Evolutionary conservation across 2,888 invertebrate genomes (phyloP).

Genomic region (Isoperla grammatica): DNA sequence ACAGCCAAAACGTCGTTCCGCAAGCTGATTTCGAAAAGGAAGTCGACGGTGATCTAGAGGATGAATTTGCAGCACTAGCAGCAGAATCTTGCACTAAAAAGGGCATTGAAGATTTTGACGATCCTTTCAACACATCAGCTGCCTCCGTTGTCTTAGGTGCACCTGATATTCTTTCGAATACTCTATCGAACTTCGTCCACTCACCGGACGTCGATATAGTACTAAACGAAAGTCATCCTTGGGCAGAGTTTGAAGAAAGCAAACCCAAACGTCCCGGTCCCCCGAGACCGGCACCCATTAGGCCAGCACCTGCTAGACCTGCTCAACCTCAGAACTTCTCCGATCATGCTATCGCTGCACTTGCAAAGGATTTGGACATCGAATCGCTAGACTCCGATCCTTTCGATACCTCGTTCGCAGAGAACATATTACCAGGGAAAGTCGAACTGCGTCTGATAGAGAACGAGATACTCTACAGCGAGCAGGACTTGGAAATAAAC

Average conservation of each 20-base stretch:
- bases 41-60: constrained; percentile 52
- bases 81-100: constrained; percentile 56
- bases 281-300: constrained; percentile 39
- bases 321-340: constrained; percentile 13
- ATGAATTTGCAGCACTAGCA: constrained; percentile 72
- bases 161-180: not conserved
- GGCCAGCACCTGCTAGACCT: not conserved
- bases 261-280: constrained; percentile 28
- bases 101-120: constrained; percentile 35
- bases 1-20: constrained; percentile 9
- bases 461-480: constrained; percentile 49
- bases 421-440: constrained; percentile 63
- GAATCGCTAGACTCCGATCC: constrained; percentile 56
- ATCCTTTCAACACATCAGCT: constrained; percentile 47
- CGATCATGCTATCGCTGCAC: constrained; percentile 16
- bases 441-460: constrained; percentile 54
- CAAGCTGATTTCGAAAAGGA: not conserved
- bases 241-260: constrained; percentile 25
- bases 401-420: constrained; percentile 79
- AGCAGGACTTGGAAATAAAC: constrained; percentile 30
- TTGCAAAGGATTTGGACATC: constrained; percentile 18
- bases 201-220: constrained; percentile 31
- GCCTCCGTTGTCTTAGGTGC: constrained; percentile 38
- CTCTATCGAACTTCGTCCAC: constrained; percentile 14
- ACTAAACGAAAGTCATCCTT: constrained; percentile 18